Base-by-base conservation (phyloP, 2,113 vertebrate species). In the Struthidea cinerea region DNA sequence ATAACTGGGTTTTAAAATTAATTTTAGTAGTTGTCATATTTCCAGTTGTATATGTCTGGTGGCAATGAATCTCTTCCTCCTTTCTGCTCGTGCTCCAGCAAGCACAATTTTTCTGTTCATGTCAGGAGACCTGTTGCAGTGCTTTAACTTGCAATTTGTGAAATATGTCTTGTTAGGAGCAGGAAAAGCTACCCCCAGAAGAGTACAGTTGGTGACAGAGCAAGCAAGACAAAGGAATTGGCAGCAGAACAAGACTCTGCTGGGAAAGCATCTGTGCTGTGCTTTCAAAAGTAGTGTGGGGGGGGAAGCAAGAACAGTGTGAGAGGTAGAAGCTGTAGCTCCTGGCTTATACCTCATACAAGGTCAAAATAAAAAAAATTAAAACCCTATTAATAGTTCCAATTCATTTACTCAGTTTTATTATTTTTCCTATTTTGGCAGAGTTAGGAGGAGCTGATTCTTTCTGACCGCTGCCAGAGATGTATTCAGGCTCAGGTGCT, bases 251-350 rank as follows among this genome's bases (percentile, higher is more conserved):
- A 94, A n/a, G 60, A 37, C 37, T 44, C 91, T 94, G 91, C 89
- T 96, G 91, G 87, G 93, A 94, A 63, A 90, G 91, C 93, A 68
- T 89, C 89, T 96, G 93, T 46, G 70, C 81, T 87, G 70, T 42
- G 69, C 87, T 91, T 87, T 78, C 26, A 50, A 18, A 73, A 63
- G 49, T 49, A 16, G 7, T 27, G 22, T 65, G 27, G 61, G 22
- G 46, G 64, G 33, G 15, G 21, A 41, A 73, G 41, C n/a, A 60
- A 49, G 47, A 75, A 35, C 60, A 21, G 30, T 13, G 41, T 42
- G 47, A n/a, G 44, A 77, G 14, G 56, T 12, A 39, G 74, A 69
- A 78, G 52, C 50, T 77, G 63, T 59, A 74, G 68, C 15, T 94
- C n/a, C 57, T 60, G 26, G 50, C 16, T 67, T 60, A 24, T 4